Conservation (phyloP, 2,888 invertebrate species). For the Tachina lurida region DNA sequence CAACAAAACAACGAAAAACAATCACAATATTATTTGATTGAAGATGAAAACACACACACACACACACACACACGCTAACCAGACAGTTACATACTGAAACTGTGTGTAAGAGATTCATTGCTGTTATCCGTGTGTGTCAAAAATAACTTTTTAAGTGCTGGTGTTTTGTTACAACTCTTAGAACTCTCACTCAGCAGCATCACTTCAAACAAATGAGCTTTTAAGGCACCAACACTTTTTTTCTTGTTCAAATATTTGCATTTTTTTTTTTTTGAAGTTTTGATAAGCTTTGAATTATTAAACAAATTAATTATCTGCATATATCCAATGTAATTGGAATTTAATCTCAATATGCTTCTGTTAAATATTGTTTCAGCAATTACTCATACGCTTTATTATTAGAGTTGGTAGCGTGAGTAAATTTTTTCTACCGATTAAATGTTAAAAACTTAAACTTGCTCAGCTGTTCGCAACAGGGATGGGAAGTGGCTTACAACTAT, state of each 20-base stretch:
- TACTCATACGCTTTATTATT: not conserved
- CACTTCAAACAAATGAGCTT: not conserved
- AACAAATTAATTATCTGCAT: not conserved
- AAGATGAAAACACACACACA: slow-evolving; percentile 29
- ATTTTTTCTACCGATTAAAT: too few relatives aligned
- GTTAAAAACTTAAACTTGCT: too few relatives aligned
- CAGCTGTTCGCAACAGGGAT: too few relatives aligned
- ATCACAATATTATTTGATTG: slow-evolving; percentile 37
- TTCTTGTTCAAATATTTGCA: not conserved
- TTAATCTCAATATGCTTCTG: slow-evolving; percentile 1
- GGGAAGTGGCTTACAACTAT: too few relatives aligned
- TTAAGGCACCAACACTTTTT: not conserved
- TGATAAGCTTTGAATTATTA: not conserved
- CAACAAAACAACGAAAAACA: slow-evolving; percentile 46
- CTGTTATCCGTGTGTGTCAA: slow-evolving; percentile 7
- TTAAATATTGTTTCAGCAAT: not conserved
- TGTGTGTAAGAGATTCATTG: slow-evolving; percentile 4
- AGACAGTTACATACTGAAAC: slow-evolving; percentile 35
- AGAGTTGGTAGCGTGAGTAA: too few relatives aligned
- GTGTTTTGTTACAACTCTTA: not conserved
- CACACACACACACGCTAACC: slow-evolving; percentile 28
- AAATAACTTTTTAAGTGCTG: slow-evolving; percentile 21
- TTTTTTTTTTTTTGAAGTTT: not conserved
- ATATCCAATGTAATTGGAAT: not conserved
- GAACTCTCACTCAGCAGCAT: slow-evolving; percentile 18